These are phyloP conservation scores for Corythornis vintsioides DNA, from an alignment of 2,113 vertebrate genomes.

Conservation along the genomic window DNA sequence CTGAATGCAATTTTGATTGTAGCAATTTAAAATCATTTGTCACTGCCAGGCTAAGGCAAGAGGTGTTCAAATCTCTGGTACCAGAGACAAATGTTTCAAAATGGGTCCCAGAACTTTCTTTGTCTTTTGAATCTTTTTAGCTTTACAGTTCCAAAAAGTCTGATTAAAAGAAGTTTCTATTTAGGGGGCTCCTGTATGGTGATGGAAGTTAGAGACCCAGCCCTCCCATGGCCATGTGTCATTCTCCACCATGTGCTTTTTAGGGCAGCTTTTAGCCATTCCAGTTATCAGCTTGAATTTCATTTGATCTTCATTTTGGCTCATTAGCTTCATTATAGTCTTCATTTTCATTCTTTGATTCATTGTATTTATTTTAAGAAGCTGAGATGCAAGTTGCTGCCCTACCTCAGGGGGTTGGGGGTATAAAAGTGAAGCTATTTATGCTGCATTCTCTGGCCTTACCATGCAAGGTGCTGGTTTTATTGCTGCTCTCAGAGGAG, in stretches of 20 bases:
- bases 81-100: neutral
- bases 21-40: neutral
- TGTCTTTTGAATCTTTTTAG: neutral
- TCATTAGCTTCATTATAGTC: slow-evolving; percentile 1
- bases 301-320: neutral
- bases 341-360: slow-evolving; percentile 16
- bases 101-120: neutral
- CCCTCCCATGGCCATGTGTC: neutral
- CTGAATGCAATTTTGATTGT: neutral
- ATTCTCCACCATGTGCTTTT: neutral
- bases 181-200: neutral
- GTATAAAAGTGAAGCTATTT: slow-evolving; percentile 23
- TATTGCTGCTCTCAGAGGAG: slow-evolving; percentile 32
- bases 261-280: neutral
- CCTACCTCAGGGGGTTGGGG: neutral
- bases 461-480: neutral
- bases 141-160: neutral
- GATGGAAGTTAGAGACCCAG: neutral
- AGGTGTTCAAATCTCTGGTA: neutral
- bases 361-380: slow-evolving; percentile 14
- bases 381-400: neutral
- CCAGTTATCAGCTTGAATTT: neutral
- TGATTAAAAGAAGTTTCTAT: neutral
- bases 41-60: neutral
- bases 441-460: neutral